Conservation (phyloP, 2,888 invertebrate species). For the Limnephilus auricula region DNA sequence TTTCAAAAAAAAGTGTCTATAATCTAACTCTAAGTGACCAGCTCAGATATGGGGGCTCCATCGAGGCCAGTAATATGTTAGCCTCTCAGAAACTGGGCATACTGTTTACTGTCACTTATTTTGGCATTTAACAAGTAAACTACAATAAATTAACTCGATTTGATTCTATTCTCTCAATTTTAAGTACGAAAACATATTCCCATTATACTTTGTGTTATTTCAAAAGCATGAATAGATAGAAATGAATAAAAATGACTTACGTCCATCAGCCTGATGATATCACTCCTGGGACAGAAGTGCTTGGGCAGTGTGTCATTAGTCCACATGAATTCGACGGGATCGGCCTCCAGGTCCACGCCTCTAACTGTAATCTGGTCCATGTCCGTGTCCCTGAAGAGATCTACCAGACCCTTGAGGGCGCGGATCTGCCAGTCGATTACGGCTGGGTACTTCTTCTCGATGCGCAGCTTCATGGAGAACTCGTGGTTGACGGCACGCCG, state of each 20-base stretch:
- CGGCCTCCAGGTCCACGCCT: constrained; percentile 79
- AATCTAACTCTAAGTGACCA: too few relatives aligned
- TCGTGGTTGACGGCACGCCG: constrained; percentile 90
- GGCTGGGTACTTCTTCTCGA: constrained; percentile 81
- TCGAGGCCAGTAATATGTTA: too few relatives aligned
- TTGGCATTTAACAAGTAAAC: too few relatives aligned
- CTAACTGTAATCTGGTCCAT: constrained; percentile 84
- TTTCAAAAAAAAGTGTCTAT: too few relatives aligned
- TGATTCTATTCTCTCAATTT: too few relatives aligned
- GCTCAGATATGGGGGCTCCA: too few relatives aligned
- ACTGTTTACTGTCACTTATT: too few relatives aligned
- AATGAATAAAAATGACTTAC: constrained; percentile 71
- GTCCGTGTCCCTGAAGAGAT: constrained; percentile 79
- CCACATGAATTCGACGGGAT: constrained; percentile 86
- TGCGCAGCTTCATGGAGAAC: constrained; percentile 83
- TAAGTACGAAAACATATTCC: too few relatives aligned
- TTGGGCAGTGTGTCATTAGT: constrained; percentile 91
- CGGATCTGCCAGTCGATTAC: constrained; percentile 88
- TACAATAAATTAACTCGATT: too few relatives aligned
- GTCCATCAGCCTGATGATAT: constrained; percentile 83
- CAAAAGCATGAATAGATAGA: too few relatives aligned
- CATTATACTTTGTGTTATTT: too few relatives aligned
- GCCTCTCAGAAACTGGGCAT: too few relatives aligned
- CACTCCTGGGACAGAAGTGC: constrained; percentile 86
- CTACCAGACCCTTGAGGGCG: constrained; percentile 79